These are phyloP conservation scores for Andricus grossulariae DNA, from an alignment of 1,140 invertebrate genomes.

Conservation along the genomic window DNA sequence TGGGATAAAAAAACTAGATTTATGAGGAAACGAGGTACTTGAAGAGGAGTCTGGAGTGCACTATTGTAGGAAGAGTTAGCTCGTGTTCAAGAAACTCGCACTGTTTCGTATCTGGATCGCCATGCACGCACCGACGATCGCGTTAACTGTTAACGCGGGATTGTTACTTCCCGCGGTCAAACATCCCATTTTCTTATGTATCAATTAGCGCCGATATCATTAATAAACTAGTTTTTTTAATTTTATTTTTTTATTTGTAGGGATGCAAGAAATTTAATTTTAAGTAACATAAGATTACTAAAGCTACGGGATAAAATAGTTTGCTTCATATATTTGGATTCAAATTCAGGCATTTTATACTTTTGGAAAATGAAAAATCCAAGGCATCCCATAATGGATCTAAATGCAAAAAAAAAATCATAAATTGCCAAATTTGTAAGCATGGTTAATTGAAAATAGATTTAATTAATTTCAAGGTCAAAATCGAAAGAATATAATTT, in stretches of 20 bases:
- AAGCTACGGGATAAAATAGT: no score
- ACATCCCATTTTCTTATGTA: slow-evolving; percentile 13
- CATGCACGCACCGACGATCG: slow-evolving; percentile 70
- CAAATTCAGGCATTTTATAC: no score
- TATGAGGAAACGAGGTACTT: not conserved
- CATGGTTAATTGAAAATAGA: no score
- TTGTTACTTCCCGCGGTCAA: slow-evolving; percentile 50
- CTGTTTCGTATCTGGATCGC: slow-evolving; percentile 77
- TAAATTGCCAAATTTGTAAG: no score
- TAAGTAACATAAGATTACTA: not conserved
- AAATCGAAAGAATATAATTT: no score
- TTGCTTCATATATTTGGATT: no score
- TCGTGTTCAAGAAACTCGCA: slow-evolving; percentile 70
- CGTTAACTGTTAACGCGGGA: slow-evolving; percentile 66
- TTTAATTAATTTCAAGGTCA: no score
- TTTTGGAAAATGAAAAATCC: no score
- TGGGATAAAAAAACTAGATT: not conserved
- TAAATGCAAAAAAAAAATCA: no score
- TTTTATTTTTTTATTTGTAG: no score
- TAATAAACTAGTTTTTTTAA: no score
- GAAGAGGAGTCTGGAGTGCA: slow-evolving; percentile 2
- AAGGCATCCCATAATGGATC: no score
- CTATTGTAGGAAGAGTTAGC: slow-evolving; percentile 37
- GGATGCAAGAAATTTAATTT: not conserved
- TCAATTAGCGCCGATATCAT: slow-evolving; percentile 17